Conservation (phyloP, 2,113 vertebrate genomes). For the Hippopotamus amphibius region DNA sequence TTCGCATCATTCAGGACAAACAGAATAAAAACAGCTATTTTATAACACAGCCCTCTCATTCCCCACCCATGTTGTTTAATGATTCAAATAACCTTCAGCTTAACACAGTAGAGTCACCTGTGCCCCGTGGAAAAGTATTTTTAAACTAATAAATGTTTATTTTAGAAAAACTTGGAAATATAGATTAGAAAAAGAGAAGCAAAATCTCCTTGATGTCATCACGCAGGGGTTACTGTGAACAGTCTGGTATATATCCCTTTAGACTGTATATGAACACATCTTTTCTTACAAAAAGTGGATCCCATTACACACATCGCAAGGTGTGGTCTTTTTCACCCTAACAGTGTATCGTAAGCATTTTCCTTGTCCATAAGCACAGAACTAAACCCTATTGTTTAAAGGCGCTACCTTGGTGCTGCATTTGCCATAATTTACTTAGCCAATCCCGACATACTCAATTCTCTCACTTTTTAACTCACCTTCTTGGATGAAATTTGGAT, state of each 20-base stretch:
- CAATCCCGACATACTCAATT: background rate
- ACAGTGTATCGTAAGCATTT: background rate
- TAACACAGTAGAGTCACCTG: background rate
- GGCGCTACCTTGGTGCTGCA: background rate
- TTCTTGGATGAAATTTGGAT: constrained; percentile 99
- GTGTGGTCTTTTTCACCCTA: background rate
- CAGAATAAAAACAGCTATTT: background rate
- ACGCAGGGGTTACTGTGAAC: background rate
- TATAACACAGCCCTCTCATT: background rate
- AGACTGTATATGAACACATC: background rate
- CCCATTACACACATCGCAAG: background rate
- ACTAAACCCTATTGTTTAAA: too few relatives aligned
- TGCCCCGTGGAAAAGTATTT: background rate
- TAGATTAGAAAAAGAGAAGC: background rate
- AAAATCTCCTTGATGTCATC: background rate
- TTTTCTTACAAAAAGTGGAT: background rate
- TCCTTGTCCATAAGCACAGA: background rate
- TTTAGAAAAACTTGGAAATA: constrained; percentile 35
- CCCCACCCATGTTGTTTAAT: background rate
- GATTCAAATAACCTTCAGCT: background rate
- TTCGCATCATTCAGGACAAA: background rate
- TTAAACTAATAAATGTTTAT: background rate
- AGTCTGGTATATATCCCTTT: background rate
- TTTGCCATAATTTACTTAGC: background rate
- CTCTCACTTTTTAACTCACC: constrained; percentile 89